Base-by-base conservation (phyloP, 2,113 vertebrate genomes). In the Urocynchramus pylzowi region DNA sequence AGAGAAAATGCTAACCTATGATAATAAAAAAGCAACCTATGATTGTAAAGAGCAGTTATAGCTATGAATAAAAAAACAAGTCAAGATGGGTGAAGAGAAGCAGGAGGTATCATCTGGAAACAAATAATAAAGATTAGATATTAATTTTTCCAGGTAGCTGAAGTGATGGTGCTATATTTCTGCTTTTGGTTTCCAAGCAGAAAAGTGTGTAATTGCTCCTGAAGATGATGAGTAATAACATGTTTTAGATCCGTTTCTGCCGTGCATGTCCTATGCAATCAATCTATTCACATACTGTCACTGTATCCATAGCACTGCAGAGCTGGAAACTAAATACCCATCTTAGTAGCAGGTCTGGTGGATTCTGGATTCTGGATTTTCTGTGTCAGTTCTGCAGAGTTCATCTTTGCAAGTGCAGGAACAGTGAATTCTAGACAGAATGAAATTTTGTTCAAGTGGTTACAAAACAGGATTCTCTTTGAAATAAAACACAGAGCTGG, bases 211-310 rank as follows among this genome's bases (percentile, higher is more conserved):
- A 50, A 28, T 26, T 70, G 6, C 16, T 77, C 31, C 39, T 39
- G 10, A 87, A 87, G 33, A 63, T 14, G 31, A 24, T 4, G 22
- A 0, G 0, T 6, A 53, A 81, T 4, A 53, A 1, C 3, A 67
- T 14, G 12, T 39, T 70, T 67, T 41, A 81, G 54, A 59, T 42
- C 13, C 9, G 14, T 45, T 70, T 74, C 45, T 70, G 27, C 23
- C 18, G 7, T 45, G 22, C 21, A 7, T 45, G 19, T 82, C 26
- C 37, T 67, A 1, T 41, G 33, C 22, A 52, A 41, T 35, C 9
- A 7, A 16, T 33, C 8, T 76, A 5, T 41, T 60, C 24, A n/a
- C 17, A 37, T 31, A 4, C 7, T 52, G 8, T 30, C 21, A 22
- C 6, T 31, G 20, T 35, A 60, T 41, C 42, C 16, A 8, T 6